Evolutionary conservation across 1,140 invertebrate genomes (phyloP), one percentile per base, ranked within the genome.

Genomic region (Daktulosphaira vitifoliae): DNA sequence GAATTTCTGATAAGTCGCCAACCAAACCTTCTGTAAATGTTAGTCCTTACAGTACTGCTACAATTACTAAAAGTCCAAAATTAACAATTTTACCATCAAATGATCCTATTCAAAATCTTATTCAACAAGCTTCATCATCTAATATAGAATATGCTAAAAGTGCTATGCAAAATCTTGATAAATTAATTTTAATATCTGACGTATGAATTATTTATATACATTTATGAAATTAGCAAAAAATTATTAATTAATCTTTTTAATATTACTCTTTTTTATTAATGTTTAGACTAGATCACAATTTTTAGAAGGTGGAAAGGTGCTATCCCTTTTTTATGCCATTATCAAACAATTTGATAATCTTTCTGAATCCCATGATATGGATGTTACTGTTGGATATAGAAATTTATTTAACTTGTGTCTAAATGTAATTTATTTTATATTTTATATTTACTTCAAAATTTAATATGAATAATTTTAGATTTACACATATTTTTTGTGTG

Each of bases 21-120:
- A 46, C 56, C 15, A 62, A 62, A 48, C 56, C 56, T 20, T 62
- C 39, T 48, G 56, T 62, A 20, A 62, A 62, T 33, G 56, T 62
- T 4, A 62, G 56, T 9, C 56, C 56, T n/a, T 62, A 62, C 11
- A 62, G 56, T 48, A 62, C 56, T 29, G 56, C 56, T 9, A 62
- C 56, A 9, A 62, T 62, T 33, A 62, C 56, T 3, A 62, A 62
- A 62, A 62, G 53, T 59, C 53, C 56, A n/a, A 62, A 62, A 62
- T 26, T 25, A 26, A 2, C 25, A 33, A 7, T 25, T 26, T 2
- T 39, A 0, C 16, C 42, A 13, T 33, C 29, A 11, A n/a, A n/a
- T 20, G 56, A 62, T 62, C 25, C 56, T 48, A 48, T 62, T 62
- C 56, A 62, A 20, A 39, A 62, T 11, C 25, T 62, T 46, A 62